These are phyloP conservation scores for Rhinolophus ferrumequinum DNA, from an alignment of 2,113 vertebrate species.

Conservation along the genomic window DNA sequence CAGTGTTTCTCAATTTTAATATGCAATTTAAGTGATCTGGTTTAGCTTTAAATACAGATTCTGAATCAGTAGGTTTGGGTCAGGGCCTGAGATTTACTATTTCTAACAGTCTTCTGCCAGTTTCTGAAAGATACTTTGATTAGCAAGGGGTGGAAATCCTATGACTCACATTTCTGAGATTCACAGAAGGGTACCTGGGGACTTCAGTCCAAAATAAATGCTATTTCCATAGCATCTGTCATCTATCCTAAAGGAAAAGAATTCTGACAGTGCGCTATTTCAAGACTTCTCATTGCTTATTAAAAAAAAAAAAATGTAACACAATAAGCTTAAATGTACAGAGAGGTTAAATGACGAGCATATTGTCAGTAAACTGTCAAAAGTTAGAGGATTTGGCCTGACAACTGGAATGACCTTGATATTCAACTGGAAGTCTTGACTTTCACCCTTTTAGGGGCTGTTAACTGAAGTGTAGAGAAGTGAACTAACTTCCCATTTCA, in stretches of 20 bases:
- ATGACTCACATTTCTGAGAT: not conserved
- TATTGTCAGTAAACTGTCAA: not conserved
- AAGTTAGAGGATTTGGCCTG: not conserved
- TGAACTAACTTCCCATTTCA: not conserved
- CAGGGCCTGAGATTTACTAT: not conserved
- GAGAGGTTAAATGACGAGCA: not conserved
- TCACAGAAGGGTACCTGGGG: not conserved
- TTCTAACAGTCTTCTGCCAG: not conserved
- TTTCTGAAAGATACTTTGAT: not conserved
- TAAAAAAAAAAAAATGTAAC: not conserved
- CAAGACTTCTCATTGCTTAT: not conserved
- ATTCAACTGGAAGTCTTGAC: not conserved
- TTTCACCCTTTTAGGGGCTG: not conserved
- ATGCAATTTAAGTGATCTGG: not conserved
- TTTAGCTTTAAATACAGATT: not conserved
- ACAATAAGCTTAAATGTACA: not conserved
- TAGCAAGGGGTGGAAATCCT: not conserved
- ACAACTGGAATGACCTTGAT: not conserved
- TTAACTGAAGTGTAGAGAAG: not conserved
- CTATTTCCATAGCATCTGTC: not conserved
- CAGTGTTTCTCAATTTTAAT: not conserved
- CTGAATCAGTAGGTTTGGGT: not conserved
- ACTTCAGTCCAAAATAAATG: not conserved
- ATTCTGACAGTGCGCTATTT: not conserved
- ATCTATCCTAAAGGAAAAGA: not conserved